Base-by-base conservation (phyloP, 2,797 vertebrate species). In the Girardinus metallicus region DNA sequence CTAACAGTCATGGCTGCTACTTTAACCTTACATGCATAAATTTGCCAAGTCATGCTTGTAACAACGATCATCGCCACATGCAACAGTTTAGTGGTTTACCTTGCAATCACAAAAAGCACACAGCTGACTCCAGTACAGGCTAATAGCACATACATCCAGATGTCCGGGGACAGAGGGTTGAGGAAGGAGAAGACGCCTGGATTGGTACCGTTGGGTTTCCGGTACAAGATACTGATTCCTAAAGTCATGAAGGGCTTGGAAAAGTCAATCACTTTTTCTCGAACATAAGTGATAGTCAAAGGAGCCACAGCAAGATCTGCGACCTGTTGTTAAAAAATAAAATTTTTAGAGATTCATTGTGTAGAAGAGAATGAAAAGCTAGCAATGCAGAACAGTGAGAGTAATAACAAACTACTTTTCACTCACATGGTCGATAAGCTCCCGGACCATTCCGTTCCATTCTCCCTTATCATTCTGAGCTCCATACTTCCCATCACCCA, bases 401-500 rank as follows among this genome's bases (percentile, higher is more conserved):
- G 64, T 23, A 3, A 64, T 10, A 31, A 34, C 60, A 39, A 0
- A 47, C 4, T 46, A n/a, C 26, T 21, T 11, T 76, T 26, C 47
- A 94, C 98, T 99, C 95, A 99, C 99, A 0, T 99, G 98, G 87
- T 99, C 98, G 36, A 99, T 99, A 83, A 99, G 97, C 71, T 99
- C 99, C 80, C 97, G 96, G 71, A 99, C 98, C 98, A 99, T 99
- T 46, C 99, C 99, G 39, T 98, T 99, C 99, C 99, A 99, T 88
- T 99, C 97, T 80, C 99, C 98, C 90, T 98, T 98, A 94, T 99
- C 99, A 80, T 99, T 98, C 92, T 99, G 98, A 12, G 98, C 98
- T 78, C 99, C 98, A 0, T 99, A 99, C 95, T 99, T 99, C 72
- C 99, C 98, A 44, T 99, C 99, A 43, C 94, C 95, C 84, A 99